Conservation (phyloP, 37 sponge, comb jelly and placozoan genomes). For the Chondrosia reniformis region DNA sequence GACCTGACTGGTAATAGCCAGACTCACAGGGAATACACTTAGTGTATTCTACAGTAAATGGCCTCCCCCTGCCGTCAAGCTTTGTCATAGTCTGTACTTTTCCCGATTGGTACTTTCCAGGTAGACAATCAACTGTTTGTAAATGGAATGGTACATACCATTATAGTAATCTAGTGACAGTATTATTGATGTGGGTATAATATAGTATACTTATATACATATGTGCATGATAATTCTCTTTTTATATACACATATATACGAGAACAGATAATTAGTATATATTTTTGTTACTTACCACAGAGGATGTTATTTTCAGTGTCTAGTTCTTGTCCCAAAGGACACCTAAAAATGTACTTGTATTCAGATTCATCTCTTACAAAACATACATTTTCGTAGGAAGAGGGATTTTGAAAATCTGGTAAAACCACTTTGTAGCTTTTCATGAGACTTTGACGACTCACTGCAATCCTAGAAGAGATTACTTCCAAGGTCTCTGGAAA, state of each 20-base stretch:
- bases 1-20: neutral
- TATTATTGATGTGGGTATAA: neutral
- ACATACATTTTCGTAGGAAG: constrained; percentile 10
- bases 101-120: neutral
- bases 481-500: neutral
- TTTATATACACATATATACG: neutral
- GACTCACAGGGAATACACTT: neutral
- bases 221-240: neutral
- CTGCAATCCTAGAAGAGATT: neutral
- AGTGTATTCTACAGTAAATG: neutral
- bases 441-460: neutral
- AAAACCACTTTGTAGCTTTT: neutral
- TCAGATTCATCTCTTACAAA: neutral
- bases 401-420: neutral
- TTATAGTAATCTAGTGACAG: neutral
- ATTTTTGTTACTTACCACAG: neutral
- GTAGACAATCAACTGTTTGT: neutral
- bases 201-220: neutral
- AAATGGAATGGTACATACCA: neutral
- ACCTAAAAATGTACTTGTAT: neutral
- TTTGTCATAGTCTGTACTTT: neutral
- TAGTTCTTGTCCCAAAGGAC: neutral
- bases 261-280: neutral
- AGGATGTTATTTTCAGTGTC: constrained; percentile 8
- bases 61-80: neutral